Base-by-base conservation (phyloP, 2,113 vertebrate species). In the Alouatta palliata region DNA sequence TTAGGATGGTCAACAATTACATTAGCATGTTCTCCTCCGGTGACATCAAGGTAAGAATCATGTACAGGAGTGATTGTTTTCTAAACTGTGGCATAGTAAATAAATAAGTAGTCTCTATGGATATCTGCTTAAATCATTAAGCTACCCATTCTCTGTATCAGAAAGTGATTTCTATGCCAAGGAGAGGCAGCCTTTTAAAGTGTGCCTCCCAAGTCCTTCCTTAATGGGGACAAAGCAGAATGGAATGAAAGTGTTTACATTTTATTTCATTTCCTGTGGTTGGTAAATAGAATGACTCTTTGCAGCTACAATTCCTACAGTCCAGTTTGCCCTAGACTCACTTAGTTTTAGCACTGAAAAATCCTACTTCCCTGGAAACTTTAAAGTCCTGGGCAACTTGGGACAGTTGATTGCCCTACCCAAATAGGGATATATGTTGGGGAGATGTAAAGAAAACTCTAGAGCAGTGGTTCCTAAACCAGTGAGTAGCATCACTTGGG, bases 1-100 rank as follows among this genome's bases (percentile, higher is more conserved):
- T 99, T 98, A 99, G 99, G 97, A 98, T 99, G 95, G 99, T 99
- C 73, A 99, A 99, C 98, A 99, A 98, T 97, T 99, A 99, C 49
- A 98, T 99, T 92, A 99, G 99, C 98, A 99, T 99, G 99, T 99
- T 99, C 98, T 99, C 99, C 79, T 98, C 99, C 4, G 99, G 99
- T 27, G 99, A 99, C 79, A 98, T 98, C 98, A 99, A 99, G 99
- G 99, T 99, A 99, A 98, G 86, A 80, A 2, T 47, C 85, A 35
- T 6, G 1, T 23, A 25, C 0, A 12, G 8, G n/a, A 66, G 9
- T 6, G 20, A 52, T 12, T 17, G 1, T 68, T 82, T 81, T 82
- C 66, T 52, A 27, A 40, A 85, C 47, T 35, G 10, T 23, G 27
- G 16, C 25, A 49, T 49, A 49, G 8, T 86, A 86, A 91, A 82